phyloP scores from a whole-genome alignment of 2,888 invertebrate species.

The Brassicogethes aeneus region DNA sequence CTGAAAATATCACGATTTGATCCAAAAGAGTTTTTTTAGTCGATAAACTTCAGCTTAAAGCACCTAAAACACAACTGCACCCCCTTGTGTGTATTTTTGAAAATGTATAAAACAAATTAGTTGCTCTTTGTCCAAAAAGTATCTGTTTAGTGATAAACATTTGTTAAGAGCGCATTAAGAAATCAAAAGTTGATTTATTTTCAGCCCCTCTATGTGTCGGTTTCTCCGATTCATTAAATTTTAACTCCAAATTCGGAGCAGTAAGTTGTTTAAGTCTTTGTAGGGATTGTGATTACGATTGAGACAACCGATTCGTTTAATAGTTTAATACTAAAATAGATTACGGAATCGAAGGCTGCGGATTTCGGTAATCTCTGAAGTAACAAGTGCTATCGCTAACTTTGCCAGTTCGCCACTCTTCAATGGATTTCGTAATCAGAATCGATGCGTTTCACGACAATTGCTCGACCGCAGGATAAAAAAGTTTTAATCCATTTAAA shows the following conservation, averaged over 20 bases:
- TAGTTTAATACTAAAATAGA: constrained; percentile 35
- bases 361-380: constrained; percentile 32
- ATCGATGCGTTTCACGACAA: constrained; percentile 12
- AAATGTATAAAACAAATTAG: too few relatives aligned
- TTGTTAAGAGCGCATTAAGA: too few relatives aligned
- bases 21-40: too few relatives aligned
- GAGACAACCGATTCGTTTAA: constrained; percentile 26
- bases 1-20: too few relatives aligned
- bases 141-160: too few relatives aligned
- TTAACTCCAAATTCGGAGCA: neutral
- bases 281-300: constrained; percentile 13
- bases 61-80: too few relatives aligned
- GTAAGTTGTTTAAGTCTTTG: neutral
- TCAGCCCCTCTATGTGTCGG: too few relatives aligned
- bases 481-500: neutral
- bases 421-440: constrained; percentile 25
- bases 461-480: constrained; percentile 6
- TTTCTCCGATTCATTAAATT: neutral
- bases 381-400: constrained; percentile 34
- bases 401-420: constrained; percentile 26
- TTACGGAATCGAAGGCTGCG: constrained; percentile 27
- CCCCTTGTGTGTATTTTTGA: too few relatives aligned
- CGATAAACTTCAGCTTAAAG: too few relatives aligned
- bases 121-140: too few relatives aligned
- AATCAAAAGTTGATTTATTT: too few relatives aligned